phyloP scores from a whole-genome alignment of 1,140 invertebrate genomes.

The Venustaconcha ellipsiformis region DNA sequence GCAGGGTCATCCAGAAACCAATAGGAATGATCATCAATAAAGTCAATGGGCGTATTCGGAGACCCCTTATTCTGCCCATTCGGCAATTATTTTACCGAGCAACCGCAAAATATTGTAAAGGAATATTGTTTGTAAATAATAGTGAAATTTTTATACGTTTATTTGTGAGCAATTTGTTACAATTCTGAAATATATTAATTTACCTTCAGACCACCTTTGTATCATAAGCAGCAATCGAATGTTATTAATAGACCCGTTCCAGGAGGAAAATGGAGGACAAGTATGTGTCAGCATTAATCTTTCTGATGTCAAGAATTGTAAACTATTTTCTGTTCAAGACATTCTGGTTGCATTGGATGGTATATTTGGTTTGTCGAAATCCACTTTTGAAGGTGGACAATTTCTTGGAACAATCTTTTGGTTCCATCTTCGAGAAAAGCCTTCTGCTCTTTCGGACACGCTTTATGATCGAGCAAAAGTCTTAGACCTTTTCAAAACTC shows the following conservation, averaged over 20 bases:
- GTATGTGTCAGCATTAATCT: constrained; percentile 17
- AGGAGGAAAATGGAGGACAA: constrained; percentile 3
- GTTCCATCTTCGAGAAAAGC: constrained; percentile 40
- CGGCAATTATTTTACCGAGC: no score
- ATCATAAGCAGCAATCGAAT: constrained; percentile 12
- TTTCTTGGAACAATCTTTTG: constrained; percentile 54
- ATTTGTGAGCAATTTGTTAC: no score
- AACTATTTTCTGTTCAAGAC: not conserved
- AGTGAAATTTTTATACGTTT: no score
- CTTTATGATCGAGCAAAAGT: constrained; percentile 38
- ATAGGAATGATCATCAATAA: no score
- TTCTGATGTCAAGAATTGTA: constrained; percentile 2
- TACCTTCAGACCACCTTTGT: constrained; percentile 18
- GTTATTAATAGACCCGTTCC: constrained; percentile 16
- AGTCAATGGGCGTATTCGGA: no score
- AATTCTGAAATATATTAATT: not conserved
- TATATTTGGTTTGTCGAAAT: constrained; percentile 6
- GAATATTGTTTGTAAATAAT: no score
- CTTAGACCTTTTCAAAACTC: constrained; percentile 30
- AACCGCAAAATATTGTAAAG: no score
- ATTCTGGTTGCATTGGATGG: not conserved
- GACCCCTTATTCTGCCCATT: no score
- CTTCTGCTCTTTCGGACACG: constrained; percentile 29
- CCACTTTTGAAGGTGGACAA: constrained; percentile 15
- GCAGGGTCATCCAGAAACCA: no score